Base-by-base conservation (phyloP, 2,113 vertebrate genomes). In the Electrona antarctica region DNA sequence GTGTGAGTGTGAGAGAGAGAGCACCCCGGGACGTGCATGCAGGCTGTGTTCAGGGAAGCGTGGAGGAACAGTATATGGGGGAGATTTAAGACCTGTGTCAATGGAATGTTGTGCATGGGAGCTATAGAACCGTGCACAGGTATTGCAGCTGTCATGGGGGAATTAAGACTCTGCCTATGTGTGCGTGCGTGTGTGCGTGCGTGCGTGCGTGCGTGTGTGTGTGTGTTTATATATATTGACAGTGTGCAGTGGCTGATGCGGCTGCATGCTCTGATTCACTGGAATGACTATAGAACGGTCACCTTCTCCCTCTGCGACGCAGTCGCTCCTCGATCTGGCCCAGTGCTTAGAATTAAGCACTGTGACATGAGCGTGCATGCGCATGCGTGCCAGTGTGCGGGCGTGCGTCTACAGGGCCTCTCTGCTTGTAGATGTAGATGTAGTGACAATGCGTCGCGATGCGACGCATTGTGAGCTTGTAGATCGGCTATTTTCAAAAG, bases 251-350 rank as follows among this genome's bases (percentile, higher is more conserved):
- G 28, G 67, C 67, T 51, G 21, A 21, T 21, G 21, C 21, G 52
- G 68, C 61, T 66, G 69, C 58, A 13, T 5, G 2, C 60, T 69
- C 48, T 52, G 76, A 66, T 56, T 33, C 41, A 69, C 51, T 77
- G 41, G 54, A 67, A 33, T 8, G 67, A 54, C 50, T 75, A 21
- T 21, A 12, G 10, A 60, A 71, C 65, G 58, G 72, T 10, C 8
- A 6, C 51, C 65, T 21, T 41, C 45, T 50, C 11, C 33, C 33
- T 41, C 63, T 63, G 41, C 7, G 64, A 52, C 52, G 56, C 56
- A 15, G 55, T 33, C 9, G 14, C 68, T 65, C 48, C 13, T 59
- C 21, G 21, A 21, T 21, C 51, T 71, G 67, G n/a, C n/a, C 4
- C n/a, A 49, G 54, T 51, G 54, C 21, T 9, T 6, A 8, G 46